Percentiles rank a stretch among this genome's conserved stretches.
These are phyloP conservation scores for Lasioglossum pauxillum DNA, from an alignment of 2,888 invertebrate genomes.

Conservation along the genomic window DNA sequence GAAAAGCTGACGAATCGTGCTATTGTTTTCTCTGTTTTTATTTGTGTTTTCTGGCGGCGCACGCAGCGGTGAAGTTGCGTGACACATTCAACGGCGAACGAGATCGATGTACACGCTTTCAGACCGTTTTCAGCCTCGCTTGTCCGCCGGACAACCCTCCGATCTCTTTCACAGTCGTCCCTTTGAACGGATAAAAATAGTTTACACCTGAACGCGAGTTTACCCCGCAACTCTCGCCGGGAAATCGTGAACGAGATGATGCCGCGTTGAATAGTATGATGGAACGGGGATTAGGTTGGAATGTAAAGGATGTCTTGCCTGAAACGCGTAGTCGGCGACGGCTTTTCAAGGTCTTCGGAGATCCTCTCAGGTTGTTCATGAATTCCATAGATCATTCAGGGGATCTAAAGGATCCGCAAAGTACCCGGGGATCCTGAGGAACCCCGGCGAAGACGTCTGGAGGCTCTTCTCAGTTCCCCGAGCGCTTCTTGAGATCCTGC, in stretches of 20 bases:
- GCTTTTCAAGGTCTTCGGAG: constrained; percentile 1
- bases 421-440: background rate
- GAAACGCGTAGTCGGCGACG: background rate
- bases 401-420: background rate
- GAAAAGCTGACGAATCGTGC: background rate
- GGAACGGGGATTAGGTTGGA: background rate
- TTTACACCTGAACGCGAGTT: constrained; percentile 38
- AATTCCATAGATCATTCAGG: background rate
- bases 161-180: constrained; percentile 36
- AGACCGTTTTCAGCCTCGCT: constrained; percentile 49
- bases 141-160: constrained; percentile 44
- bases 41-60: background rate
- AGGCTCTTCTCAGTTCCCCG: background rate
- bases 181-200: constrained; percentile 63
- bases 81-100: constrained; percentile 46
- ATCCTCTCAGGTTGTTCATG: background rate
- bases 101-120: constrained; percentile 53
- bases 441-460: background rate
- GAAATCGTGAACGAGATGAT: constrained; percentile 3
- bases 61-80: constrained; percentile 58
- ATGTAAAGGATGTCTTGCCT: background rate
- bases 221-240: background rate
- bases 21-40: background rate
- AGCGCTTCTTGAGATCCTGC: background rate
- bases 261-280: background rate